Conservation (phyloP, 37 sponge, comb jelly and placozoan genomes). For the Hormiphora californensis region DNA sequence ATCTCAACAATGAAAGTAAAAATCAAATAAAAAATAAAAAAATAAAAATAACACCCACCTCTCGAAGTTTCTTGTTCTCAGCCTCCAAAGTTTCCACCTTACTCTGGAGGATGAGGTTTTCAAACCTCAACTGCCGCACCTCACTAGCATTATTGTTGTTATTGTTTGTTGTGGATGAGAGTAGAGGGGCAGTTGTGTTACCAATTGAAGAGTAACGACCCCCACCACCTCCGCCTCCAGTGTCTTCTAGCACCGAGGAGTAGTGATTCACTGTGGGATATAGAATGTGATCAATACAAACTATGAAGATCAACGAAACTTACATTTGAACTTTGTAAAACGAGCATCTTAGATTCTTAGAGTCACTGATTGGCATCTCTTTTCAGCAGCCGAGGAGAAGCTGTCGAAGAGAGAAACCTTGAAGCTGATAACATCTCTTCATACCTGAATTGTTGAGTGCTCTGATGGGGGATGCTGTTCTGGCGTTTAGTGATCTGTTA, state of each 20-base stretch:
- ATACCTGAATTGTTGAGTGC: background rate
- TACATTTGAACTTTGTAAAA: no score
- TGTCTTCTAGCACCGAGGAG: no score
- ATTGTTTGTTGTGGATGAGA: background rate
- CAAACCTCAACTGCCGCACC: background rate
- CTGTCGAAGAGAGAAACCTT: no score
- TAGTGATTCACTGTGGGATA: no score
- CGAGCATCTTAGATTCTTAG: no score
- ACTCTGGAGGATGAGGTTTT: constrained; percentile 42
- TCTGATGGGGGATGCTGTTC: background rate
- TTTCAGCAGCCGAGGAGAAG: no score
- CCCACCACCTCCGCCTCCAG: no score
- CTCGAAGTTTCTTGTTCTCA: constrained; percentile 35
- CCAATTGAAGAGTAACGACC: background rate
- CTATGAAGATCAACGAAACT: no score
- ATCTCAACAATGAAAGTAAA: no score
- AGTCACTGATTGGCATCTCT: no score
- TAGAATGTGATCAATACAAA: no score
- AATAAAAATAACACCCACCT: constrained; percentile 1
- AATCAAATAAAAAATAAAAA: no score
- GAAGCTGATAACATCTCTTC: background rate
- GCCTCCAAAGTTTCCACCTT: constrained; percentile 48
- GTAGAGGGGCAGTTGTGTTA: background rate
- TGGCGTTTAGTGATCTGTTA: background rate
- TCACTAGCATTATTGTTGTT: background rate